Percentiles rank a stretch among this genome's conserved stretches.
These are phyloP conservation scores for Oithona nana DNA, from an alignment of 2,888 invertebrate genomes.

Conservation along the genomic window DNA sequence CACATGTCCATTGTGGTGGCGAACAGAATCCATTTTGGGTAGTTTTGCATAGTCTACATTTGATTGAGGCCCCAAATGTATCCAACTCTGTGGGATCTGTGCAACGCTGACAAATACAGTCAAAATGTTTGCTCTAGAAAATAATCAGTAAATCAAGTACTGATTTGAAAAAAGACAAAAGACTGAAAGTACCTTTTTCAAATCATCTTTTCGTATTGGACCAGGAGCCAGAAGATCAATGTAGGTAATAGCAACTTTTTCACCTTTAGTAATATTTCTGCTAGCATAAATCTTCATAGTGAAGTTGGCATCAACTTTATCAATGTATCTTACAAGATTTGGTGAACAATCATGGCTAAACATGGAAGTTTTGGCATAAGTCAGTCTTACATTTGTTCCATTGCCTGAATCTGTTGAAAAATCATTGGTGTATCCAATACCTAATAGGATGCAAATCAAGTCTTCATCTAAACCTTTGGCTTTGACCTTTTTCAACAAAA, in stretches of 20 bases:
- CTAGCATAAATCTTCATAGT: background rate
- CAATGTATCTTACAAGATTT: background rate
- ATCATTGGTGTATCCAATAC: conserved; percentile 12
- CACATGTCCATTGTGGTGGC: background rate
- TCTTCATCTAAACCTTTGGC: background rate
- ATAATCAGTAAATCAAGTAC: background rate
- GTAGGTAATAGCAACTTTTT: conserved; percentile 2
- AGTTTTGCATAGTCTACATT: background rate
- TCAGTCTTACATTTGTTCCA: background rate
- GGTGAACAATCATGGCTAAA: conserved; percentile 2
- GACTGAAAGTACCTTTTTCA: background rate
- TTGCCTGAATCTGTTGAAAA: background rate
- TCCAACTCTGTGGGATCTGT: background rate
- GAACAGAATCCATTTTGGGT: background rate
- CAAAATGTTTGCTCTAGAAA: conserved; percentile 11
- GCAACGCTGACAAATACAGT: background rate
- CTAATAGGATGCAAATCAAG: conserved; percentile 1
- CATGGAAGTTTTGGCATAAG: background rate
- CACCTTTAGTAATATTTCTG: background rate
- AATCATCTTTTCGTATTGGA: background rate
- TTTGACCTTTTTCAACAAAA: background rate
- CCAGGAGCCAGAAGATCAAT: background rate
- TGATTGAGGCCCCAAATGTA: background rate
- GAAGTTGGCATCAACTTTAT: background rate
- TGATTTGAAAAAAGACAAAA: background rate